Conservation (phyloP, 2,113 vertebrate species). For the Anthoscopus minutus region DNA sequence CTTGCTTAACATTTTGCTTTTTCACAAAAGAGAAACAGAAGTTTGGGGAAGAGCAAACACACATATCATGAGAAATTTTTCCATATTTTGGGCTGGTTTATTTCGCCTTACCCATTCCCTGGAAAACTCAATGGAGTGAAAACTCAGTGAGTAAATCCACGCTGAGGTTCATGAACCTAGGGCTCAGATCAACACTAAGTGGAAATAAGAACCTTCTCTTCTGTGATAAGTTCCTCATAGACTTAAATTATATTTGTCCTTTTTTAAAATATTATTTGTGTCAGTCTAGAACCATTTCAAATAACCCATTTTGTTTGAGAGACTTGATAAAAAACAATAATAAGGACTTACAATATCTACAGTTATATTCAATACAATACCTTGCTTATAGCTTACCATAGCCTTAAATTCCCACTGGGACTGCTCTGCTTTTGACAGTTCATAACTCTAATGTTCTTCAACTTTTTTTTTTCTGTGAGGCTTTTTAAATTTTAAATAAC, state of each 20-base stretch:
- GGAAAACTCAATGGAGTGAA: not conserved
- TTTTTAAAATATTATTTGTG: not conserved
- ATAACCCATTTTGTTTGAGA: not conserved
- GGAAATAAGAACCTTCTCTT: not conserved
- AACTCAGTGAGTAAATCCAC: not conserved
- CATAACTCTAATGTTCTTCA: not conserved
- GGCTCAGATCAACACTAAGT: not conserved
- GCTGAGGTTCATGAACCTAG: not conserved
- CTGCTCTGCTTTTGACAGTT: not conserved
- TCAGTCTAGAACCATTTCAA: not conserved
- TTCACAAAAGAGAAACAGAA: not conserved
- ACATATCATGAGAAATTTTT: not conserved
- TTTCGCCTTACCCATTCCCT: not conserved
- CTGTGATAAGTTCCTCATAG: not conserved
- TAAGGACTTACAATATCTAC: not conserved
- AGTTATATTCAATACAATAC: not conserved
- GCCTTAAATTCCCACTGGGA: not conserved
- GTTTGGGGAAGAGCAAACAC: not conserved
- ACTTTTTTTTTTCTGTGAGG: not conserved
- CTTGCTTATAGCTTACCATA: not conserved
- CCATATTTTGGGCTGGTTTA: not conserved
- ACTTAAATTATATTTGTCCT: rapidly evolving
- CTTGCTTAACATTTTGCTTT: not conserved
- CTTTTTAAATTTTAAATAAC: not conserved
- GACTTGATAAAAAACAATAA: not conserved